Evolutionary conservation across 2,113 vertebrate genomes (phyloP).

Genomic region (Hydrolagus affinis): DNA sequence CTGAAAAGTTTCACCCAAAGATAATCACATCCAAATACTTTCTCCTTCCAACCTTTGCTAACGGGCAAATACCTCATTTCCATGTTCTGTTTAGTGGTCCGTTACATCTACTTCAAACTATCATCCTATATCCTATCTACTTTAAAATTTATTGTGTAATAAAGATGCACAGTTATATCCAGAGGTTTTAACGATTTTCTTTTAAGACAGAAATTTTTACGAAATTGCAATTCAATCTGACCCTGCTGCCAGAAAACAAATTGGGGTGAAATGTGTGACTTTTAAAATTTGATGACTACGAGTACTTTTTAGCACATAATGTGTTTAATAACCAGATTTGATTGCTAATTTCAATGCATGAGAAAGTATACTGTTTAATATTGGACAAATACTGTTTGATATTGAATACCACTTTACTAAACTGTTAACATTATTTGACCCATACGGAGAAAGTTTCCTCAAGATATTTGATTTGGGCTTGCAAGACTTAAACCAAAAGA

Average conservation of each 20-base stretch:
- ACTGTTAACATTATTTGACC: constrained; percentile 91
- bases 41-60: background rate
- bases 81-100: no score
- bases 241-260: background rate
- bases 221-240: constrained; percentile 16
- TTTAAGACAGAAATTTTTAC: background rate
- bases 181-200: background rate
- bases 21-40: background rate
- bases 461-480: constrained; percentile 79
- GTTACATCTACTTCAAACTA: no score
- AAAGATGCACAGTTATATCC: background rate
- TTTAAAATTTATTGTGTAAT: background rate
- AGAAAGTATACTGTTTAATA: constrained; percentile 29
- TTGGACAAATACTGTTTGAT: constrained; percentile 33
- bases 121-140: no score
- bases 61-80: no score
- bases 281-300: background rate
- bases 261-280: background rate
- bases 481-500: constrained; percentile 71
- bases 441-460: constrained; percentile 78
- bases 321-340: constrained; percentile 24
- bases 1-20: background rate
- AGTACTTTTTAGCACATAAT: constrained; percentile 9
- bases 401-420: constrained; percentile 72
- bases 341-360: constrained; percentile 29